Conservation (phyloP, 2,888 invertebrate species). For the Notodonta ziczac region DNA sequence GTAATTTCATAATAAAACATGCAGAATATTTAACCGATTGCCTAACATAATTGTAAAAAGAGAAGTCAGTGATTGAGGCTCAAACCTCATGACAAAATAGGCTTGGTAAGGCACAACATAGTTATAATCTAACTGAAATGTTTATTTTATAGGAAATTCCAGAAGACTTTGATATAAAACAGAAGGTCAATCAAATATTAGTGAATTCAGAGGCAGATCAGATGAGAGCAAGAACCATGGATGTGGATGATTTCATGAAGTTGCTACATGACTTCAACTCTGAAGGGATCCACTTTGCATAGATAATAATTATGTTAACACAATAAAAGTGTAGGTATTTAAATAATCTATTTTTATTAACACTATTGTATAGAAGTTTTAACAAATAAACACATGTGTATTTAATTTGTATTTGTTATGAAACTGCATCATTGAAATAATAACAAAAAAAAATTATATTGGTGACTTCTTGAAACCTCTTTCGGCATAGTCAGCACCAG, state of each 20-base stretch:
- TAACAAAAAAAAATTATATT: constrained; percentile 60
- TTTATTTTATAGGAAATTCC: constrained; percentile 86
- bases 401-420: background rate
- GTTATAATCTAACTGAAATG: background rate
- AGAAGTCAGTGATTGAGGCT: no score
- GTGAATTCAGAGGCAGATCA: constrained; percentile 87
- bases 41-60: no score
- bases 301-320: constrained; percentile 30
- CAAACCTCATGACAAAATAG: no score
- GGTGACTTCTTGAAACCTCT: constrained; percentile 89
- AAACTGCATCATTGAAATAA: constrained; percentile 4
- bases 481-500: constrained; percentile 87
- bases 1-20: no score
- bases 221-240: constrained; percentile 96
- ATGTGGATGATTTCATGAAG: constrained; percentile 97
- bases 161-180: constrained; percentile 92
- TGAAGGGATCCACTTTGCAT: constrained; percentile 97
- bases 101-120: no score
- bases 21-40: no score
- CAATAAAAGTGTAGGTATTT: constrained; percentile 18
- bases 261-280: constrained; percentile 94
- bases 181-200: constrained; percentile 90
- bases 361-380: constrained; percentile 15
- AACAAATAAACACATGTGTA: background rate
- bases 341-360: constrained; percentile 19